phyloP scores from a whole-genome alignment of 2,888 invertebrate species.

The Athetis lepigone region DNA sequence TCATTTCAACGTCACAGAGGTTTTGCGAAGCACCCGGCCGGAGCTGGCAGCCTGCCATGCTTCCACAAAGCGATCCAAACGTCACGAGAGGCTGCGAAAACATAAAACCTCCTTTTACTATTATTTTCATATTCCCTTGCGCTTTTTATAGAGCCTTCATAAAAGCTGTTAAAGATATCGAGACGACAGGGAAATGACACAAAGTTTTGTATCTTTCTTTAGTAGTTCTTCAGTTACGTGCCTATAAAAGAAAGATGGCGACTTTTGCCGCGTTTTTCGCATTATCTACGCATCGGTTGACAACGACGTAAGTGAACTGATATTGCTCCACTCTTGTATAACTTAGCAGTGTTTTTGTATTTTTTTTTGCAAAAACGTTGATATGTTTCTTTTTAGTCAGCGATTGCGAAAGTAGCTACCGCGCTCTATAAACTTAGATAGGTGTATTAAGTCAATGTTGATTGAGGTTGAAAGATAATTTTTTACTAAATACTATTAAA shows the following conservation, averaged over 20 bases:
- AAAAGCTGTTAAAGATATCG: constrained; percentile 49
- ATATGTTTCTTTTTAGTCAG: constrained; percentile 18
- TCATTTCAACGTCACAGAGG: constrained; percentile 60
- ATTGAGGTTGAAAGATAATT: no score
- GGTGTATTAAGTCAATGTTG: no score
- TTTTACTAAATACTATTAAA: no score
- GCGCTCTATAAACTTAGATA: constrained; percentile 9
- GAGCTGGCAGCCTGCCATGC: constrained; percentile 57
- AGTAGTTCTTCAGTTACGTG: constrained; percentile 46
- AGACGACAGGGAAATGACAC: constrained; percentile 29
- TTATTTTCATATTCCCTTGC: constrained; percentile 56
- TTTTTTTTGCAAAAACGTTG: constrained; percentile 27
- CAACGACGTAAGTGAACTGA: constrained; percentile 53
- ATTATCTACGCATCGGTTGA: constrained; percentile 55
- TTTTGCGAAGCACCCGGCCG: constrained; percentile 39
- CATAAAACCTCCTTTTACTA: constrained; percentile 54
- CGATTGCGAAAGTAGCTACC: constrained; percentile 17
- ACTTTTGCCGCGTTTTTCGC: constrained; percentile 48
- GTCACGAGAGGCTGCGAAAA: constrained; percentile 58
- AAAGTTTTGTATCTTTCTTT: constrained; percentile 45
- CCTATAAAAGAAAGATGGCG: constrained; percentile 53
- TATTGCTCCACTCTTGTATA: constrained; percentile 55
- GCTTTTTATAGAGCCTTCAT: constrained; percentile 53
- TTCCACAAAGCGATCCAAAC: constrained; percentile 53
- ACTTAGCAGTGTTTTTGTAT: constrained; percentile 41